These are phyloP conservation scores for Hypotaenidia okinawae DNA, from an alignment of 2,797 vertebrate genomes.

Conservation along the genomic window DNA sequence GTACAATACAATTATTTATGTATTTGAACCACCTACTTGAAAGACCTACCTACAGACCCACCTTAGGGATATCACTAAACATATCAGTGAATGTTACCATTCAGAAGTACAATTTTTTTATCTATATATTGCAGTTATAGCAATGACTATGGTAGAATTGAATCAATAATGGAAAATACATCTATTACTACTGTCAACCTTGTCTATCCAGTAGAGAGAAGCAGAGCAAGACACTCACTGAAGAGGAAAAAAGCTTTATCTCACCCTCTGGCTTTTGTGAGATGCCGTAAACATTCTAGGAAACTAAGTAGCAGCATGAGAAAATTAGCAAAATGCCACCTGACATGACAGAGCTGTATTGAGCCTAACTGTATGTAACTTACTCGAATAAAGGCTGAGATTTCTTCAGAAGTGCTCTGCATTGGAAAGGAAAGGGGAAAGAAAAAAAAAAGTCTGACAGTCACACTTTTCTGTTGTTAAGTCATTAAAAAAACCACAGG, in stretches of 20 bases:
- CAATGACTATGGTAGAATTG: neutral
- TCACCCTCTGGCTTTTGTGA: rapidly evolving
- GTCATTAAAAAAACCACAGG: neutral
- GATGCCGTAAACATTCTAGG: neutral
- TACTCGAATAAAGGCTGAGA: neutral
- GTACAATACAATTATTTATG: neutral
- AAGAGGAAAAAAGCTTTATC: neutral
- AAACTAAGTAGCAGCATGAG: neutral
- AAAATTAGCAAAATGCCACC: neutral
- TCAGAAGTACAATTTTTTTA: neutral
- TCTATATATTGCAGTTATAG: neutral
- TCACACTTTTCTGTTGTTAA: neutral
- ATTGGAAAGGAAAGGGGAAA: neutral
- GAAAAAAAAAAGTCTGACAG: neutral
- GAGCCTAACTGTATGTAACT: neutral
- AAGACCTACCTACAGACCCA: neutral
- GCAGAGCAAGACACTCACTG: neutral
- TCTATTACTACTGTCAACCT: neutral
- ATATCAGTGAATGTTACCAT: neutral
- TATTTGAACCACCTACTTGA: neutral
- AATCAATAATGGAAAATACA: too few relatives aligned
- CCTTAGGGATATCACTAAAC: neutral
- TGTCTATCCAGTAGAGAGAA: neutral
- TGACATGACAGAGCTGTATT: neutral
- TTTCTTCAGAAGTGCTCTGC: neutral